phyloP scores from a whole-genome alignment of 2,888 invertebrate species.

The Nomada hirtipes region DNA sequence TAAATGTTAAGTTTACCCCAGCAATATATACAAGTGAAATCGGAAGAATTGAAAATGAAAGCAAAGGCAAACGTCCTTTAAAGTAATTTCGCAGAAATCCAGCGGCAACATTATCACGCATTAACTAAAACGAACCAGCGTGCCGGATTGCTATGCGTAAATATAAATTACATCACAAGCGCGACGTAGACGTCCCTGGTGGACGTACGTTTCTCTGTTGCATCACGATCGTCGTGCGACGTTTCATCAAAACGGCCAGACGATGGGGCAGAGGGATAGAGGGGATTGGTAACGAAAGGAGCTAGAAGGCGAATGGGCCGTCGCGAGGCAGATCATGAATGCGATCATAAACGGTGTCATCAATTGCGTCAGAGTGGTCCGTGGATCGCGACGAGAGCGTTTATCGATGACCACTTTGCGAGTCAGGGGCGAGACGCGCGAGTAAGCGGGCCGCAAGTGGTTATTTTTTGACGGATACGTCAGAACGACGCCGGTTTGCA shows the following conservation, averaged over 20 bases:
- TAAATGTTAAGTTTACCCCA: too few relatives aligned
- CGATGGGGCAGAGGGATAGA: background rate
- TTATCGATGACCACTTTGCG: slow-evolving; percentile 66
- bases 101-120: too few relatives aligned
- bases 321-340: slow-evolving; percentile 23
- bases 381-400: slow-evolving; percentile 41
- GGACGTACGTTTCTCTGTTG: background rate
- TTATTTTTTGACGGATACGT: slow-evolving; percentile 70
- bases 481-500: slow-evolving; percentile 45
- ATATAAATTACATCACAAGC: background rate
- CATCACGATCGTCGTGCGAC: background rate
- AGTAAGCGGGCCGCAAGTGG: slow-evolving; percentile 63
- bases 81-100: too few relatives aligned
- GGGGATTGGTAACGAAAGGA: background rate
- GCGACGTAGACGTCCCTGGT: background rate
- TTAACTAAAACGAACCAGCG: background rate
- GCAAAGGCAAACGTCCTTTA: too few relatives aligned
- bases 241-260: slow-evolving; percentile 10
- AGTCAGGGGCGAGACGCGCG: slow-evolving; percentile 26
- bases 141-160: too few relatives aligned
- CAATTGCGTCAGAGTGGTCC: slow-evolving; percentile 57
- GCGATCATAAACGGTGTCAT: slow-evolving; percentile 59
- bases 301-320: background rate
- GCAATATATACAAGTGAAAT: too few relatives aligned
- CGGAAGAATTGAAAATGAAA: too few relatives aligned